Base-by-base conservation (phyloP, 2,797 vertebrate genomes). In the Scleropages formosus region DNA sequence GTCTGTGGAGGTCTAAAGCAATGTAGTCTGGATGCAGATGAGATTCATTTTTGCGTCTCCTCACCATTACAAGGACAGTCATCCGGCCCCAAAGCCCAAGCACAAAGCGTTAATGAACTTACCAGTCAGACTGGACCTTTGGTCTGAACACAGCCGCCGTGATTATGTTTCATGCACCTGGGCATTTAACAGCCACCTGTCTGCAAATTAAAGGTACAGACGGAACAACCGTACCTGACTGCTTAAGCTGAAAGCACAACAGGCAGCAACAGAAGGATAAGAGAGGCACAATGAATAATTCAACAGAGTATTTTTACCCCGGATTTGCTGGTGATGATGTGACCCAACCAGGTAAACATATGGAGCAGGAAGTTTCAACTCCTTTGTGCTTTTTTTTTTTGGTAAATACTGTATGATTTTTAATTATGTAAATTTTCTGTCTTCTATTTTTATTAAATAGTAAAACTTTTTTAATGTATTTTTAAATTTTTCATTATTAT, bases 111-210 rank as follows among this genome's bases (percentile, higher is more conserved):
- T 39, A 61, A 22, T 8, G 12, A 63, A 62, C 11, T 49, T 22
- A 16, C 31, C 18, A 16, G 62, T 72, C 31, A 63, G 4, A 18
- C 39, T 11, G 31, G 20, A 10, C 56, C 71, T 26, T 62, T 47
- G 47, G 46, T 24, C n/a, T 8, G 10, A n/a, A 31, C 20, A 18
- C 44, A 20, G 59, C 39, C n/a, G 62, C 49, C 44, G 58, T 73
- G 59, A 73, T 26, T 49, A 46, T 47, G 58, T 61, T 49, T 24
- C 72, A 63, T 24, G 12, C 8, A 39, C 31, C 59, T 24, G 22
- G 72, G 31, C 27, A 61, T 59, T 26, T 47, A 73, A 73, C 62
- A 20, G 16, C 71, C 71, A 61, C 71, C 71, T 73, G 58, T 31
- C 18, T 72, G 24, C 72, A 62, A 46, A 73, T 62, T 20, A 46